Percentiles rank a stretch among this genome's conserved stretches.
phyloP scores from a whole-genome alignment of 2,797 vertebrate genomes.

The Anguilla obscura region DNA sequence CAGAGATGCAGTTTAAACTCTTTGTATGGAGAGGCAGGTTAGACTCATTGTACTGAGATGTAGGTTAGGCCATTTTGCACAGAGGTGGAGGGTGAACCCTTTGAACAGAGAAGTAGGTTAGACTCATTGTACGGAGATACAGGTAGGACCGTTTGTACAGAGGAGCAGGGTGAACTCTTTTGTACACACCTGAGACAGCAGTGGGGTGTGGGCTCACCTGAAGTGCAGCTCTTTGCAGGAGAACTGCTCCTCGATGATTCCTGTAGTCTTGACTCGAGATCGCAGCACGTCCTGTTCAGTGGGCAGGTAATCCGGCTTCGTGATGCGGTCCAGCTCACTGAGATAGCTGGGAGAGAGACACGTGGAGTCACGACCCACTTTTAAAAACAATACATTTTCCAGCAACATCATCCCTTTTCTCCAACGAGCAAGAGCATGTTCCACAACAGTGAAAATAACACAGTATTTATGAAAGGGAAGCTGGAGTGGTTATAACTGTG shows the following conservation, averaged over 20 bases:
- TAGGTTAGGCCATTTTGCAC: too few relatives aligned
- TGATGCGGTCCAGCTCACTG: constrained; percentile 88
- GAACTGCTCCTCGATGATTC: constrained; percentile 96
- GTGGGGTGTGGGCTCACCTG: constrained; percentile 69
- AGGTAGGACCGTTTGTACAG: too few relatives aligned
- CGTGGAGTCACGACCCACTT: background rate
- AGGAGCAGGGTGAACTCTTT: too few relatives aligned
- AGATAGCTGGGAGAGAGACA: constrained; percentile 78
- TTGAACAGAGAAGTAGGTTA: too few relatives aligned
- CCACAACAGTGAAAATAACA: background rate
- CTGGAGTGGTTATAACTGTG: background rate
- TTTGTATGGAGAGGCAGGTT: background rate
- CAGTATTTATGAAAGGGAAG: background rate
- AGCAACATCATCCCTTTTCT: background rate
- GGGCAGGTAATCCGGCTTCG: constrained; percentile 79
- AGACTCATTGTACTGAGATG: too few relatives aligned
- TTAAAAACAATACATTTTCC: background rate
- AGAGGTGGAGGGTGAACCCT: too few relatives aligned
- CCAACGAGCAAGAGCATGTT: background rate
- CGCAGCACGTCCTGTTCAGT: constrained; percentile 93
- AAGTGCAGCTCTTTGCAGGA: constrained; percentile 92
- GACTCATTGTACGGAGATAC: too few relatives aligned
- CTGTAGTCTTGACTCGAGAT: constrained; percentile 95
- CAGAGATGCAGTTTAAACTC: background rate
- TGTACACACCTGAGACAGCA: background rate